Conservation (phyloP, 2,888 invertebrate genomes). For the Piscicola geometra region DNA sequence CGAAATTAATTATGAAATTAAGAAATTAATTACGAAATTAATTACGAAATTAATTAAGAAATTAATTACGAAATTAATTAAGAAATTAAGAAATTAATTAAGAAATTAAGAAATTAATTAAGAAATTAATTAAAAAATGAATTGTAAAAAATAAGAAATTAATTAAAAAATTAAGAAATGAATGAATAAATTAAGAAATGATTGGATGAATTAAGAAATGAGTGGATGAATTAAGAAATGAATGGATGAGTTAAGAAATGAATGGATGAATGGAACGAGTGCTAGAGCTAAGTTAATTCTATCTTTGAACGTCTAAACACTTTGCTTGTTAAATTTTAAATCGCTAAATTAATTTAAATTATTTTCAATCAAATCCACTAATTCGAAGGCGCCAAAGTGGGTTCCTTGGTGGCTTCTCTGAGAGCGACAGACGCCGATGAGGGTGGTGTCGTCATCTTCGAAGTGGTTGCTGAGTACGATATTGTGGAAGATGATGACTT, state of each 20-base stretch:
- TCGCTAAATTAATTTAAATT: too few relatives aligned
- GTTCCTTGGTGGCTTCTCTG: conserved; percentile 58
- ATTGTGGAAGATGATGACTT: background rate
- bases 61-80: background rate
- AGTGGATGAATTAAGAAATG: background rate
- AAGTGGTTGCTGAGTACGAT: background rate
- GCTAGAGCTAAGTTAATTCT: too few relatives aligned
- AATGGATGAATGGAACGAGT: background rate
- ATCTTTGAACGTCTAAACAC: too few relatives aligned
- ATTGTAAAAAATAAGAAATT: too few relatives aligned
- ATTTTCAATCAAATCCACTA: too few relatives aligned
- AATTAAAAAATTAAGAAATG: background rate
- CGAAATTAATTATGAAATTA: background rate
- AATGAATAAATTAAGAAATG: background rate
- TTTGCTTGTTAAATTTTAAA: too few relatives aligned
- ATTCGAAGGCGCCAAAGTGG: conserved; percentile 59
- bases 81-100: background rate
- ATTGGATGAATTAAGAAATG: too few relatives aligned
- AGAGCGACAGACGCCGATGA: background rate
- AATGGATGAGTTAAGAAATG: background rate
- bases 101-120: background rate
- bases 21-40: background rate
- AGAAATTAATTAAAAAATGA: background rate
- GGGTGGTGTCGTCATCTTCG: background rate
- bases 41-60: background rate